Evolutionary conservation across 2,888 invertebrate genomes (phyloP), one percentile per base, ranked within the genome.

Genomic region (Agrochola circellaris): DNA sequence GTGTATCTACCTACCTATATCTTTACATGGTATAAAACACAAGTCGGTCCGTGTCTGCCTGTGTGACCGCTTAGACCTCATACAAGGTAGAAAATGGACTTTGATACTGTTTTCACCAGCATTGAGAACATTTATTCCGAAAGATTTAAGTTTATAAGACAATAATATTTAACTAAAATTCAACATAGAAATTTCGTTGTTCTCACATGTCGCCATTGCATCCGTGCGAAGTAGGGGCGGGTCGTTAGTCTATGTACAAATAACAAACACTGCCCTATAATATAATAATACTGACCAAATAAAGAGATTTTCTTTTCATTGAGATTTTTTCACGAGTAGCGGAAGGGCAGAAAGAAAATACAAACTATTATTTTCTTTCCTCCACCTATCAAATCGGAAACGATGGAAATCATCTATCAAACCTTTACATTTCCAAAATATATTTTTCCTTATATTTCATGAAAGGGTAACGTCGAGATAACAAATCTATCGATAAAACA

Each of bases 371-470:
- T 81, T 81, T 85, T 81, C 74, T 72, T 56, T 67, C 45, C 20
- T 62, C 26, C 62, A 51, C 58, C 72, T 64, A 84, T 79, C 72
- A 75, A 73, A 76, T 73, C 64, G 65, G 71, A 76, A 64, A 45
- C 68, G 73, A 81, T 84, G 73, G 66, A 81, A 84, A 73, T 73
- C 87, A 76, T 87, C 76, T 68, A 87, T 84, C 87, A 87, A 87
- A 76, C 75, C 71, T 60, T 74, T 45, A 76, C 58, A 64, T 72
- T 76, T 74, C 58, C 58, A 77, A 87, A 85, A 76, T 74, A 61
- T 84, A 73, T 72, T 68, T 73, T 73, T 56, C 76, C 67, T 65
- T 51, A 77, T 73, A 84, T 79, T 62, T 75, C 70, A 75, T 84
- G 67, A 73, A 83, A 84, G 84, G 64, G 69, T 84, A 58, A 75